Percentiles rank a stretch among this genome's conserved stretches.
These are phyloP conservation scores for Aegypius monachus DNA, from an alignment of 2,113 vertebrate genomes.

Conservation along the genomic window DNA sequence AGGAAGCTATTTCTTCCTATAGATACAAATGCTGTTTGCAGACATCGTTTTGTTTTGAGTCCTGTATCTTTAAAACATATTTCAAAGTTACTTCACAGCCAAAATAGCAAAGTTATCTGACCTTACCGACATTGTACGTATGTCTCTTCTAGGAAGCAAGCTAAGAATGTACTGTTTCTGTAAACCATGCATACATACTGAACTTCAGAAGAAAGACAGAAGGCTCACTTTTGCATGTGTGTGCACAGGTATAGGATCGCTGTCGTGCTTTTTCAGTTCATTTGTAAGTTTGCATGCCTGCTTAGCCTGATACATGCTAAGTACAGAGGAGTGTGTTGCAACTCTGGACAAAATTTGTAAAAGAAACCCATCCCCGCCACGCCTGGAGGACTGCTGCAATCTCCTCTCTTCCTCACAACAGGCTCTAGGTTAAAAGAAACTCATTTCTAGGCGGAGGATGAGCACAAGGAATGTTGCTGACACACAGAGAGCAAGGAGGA, in stretches of 20 bases:
- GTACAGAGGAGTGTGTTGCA: background rate
- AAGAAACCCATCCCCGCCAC: conserved; percentile 13
- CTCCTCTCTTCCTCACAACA: background rate
- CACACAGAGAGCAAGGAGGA: background rate
- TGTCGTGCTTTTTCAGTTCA: background rate
- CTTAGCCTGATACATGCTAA: background rate
- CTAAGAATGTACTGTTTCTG: background rate
- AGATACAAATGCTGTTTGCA: background rate
- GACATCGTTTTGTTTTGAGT: background rate
- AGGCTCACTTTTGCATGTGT: background rate
- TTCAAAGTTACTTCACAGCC: background rate
- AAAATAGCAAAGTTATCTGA: background rate
- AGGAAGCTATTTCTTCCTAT: background rate
- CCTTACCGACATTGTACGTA: background rate
- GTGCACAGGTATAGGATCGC: background rate
- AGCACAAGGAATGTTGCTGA: conserved; percentile 48
- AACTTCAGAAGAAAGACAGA: background rate
- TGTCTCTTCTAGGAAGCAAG: background rate
- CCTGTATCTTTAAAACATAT: background rate
- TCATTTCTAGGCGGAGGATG: background rate
- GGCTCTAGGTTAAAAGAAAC: conserved; percentile 16
- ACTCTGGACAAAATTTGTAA: conserved; percentile 7
- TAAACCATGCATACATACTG: background rate
- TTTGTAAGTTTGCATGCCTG: background rate
- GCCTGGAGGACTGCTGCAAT: conserved; percentile 35